These are phyloP conservation scores for Agriopis marginaria DNA, from an alignment of 2,888 invertebrate species.

Conservation along the genomic window DNA sequence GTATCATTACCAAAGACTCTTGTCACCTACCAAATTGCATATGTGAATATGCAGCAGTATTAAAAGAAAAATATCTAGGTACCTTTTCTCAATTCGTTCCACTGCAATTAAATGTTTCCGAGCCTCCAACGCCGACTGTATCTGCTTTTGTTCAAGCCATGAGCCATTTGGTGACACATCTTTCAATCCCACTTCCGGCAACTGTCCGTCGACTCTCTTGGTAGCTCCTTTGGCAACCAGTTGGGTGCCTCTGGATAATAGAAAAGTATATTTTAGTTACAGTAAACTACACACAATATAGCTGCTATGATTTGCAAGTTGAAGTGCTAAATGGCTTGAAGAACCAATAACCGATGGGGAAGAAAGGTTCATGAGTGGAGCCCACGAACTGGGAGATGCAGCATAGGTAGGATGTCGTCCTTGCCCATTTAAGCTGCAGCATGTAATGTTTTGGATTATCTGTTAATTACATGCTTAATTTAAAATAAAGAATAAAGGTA, in stretches of 20 bases:
- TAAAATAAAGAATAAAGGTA: too few relatives aligned
- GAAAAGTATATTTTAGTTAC: not conserved
- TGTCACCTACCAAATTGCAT: not conserved
- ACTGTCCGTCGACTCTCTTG: conserved; percentile 67
- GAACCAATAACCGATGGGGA: too few relatives aligned
- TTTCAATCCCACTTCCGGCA: conserved; percentile 85
- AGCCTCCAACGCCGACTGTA: conserved; percentile 84
- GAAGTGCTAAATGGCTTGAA: too few relatives aligned
- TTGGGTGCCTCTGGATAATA: conserved; percentile 67
- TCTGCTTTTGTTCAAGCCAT: conserved; percentile 87
- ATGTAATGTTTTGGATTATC: too few relatives aligned
- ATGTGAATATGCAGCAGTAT: not conserved
- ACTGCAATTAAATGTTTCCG: conserved; percentile 82
- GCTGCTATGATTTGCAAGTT: too few relatives aligned
- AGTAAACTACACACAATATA: not conserved
- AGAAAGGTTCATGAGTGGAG: too few relatives aligned
- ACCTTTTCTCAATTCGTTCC: conserved; percentile 86
- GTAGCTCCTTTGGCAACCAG: conserved; percentile 73
- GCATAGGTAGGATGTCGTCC: too few relatives aligned
- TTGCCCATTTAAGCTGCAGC: too few relatives aligned
- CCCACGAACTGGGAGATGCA: too few relatives aligned
- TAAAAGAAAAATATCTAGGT: conserved; percentile 36
- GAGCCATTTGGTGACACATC: conserved; percentile 83
- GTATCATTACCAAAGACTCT: too few relatives aligned
- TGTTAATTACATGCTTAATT: too few relatives aligned